phyloP scores from a whole-genome alignment of 2,888 invertebrate species.

The Zygogramma bicolorata region DNA sequence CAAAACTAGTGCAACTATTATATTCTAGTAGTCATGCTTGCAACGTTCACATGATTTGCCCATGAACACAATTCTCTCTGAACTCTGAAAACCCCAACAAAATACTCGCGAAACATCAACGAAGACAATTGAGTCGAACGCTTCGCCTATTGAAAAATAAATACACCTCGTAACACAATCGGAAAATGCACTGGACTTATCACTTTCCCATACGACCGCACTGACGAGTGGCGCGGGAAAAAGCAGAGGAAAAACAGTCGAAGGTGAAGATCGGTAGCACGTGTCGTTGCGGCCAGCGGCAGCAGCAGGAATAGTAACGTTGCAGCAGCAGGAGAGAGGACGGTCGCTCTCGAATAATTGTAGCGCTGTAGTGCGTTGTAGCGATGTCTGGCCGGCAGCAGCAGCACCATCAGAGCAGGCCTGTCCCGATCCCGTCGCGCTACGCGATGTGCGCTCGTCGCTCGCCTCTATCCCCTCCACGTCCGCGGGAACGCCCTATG shows the following conservation, averaged over 20 bases:
- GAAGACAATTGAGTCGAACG: neutral
- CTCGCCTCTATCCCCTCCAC: conserved; percentile 48
- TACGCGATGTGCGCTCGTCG: conserved; percentile 22
- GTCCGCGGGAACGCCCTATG: conserved; percentile 63
- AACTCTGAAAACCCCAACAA: neutral
- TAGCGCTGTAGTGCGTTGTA: conserved; percentile 27
- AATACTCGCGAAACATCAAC: neutral
- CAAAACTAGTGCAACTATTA: too few species aligned
- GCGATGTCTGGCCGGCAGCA: neutral
- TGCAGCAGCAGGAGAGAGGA: too few species aligned
- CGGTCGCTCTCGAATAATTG: conserved; percentile 25
- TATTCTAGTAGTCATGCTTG: too few species aligned
- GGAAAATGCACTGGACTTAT: neutral
- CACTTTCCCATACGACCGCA: neutral
- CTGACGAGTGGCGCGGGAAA: neutral
- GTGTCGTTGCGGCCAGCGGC: conserved; percentile 34
- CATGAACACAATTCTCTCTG: too few species aligned
- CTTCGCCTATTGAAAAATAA: neutral
- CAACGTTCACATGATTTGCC: too few species aligned
- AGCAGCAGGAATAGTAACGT: conserved; percentile 25
- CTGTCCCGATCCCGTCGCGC: conserved; percentile 3
- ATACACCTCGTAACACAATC: neutral
- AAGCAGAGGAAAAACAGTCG: conserved; percentile 23
- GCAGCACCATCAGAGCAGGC: neutral
- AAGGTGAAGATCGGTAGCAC: conserved; percentile 33